Percentiles rank a stretch among this genome's conserved stretches.
phyloP scores from a whole-genome alignment of 2,888 invertebrate genomes.

The Ecliptopera silaceata region DNA sequence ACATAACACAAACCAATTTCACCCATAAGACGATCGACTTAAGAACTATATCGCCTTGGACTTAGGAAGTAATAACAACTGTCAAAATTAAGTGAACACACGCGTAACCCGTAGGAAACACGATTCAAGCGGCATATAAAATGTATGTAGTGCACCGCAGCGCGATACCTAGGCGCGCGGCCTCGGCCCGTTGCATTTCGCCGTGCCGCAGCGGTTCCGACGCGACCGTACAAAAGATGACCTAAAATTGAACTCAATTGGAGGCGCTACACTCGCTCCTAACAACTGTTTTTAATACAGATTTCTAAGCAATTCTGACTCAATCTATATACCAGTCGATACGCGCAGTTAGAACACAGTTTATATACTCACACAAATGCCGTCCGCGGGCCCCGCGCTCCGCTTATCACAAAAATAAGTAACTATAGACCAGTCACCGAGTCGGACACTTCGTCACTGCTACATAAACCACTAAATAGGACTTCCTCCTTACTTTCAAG shows the following conservation, averaged over 20 bases:
- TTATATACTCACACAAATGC: conserved; percentile 76
- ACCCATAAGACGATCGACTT: conserved; percentile 59
- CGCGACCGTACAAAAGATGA: conserved; percentile 80
- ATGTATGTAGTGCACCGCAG: conserved; percentile 73
- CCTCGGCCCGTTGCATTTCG: conserved; percentile 80
- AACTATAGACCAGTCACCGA: conserved; percentile 81
- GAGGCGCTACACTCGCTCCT: conserved; percentile 57
- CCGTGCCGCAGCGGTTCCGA: conserved; percentile 71
- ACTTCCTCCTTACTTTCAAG: conserved; percentile 24
- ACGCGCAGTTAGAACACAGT: conserved; percentile 55
- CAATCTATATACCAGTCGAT: conserved; percentile 52
- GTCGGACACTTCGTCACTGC: conserved; percentile 78
- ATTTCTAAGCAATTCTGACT: conserved; percentile 73
- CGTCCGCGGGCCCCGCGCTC: conserved; percentile 76
- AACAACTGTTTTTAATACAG: conserved; percentile 59
- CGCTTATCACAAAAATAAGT: conserved; percentile 84
- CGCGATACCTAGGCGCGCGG: conserved; percentile 72
- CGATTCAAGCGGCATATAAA: conserved; percentile 72
- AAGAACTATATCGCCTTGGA: conserved; percentile 69
- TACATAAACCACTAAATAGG: conserved; percentile 58
- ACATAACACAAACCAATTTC: conserved; percentile 58
- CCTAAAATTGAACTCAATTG: conserved; percentile 80
- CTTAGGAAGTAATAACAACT: conserved; percentile 75
- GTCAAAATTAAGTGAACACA: conserved; percentile 82
- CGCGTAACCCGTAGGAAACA: conserved; percentile 77